phyloP scores from a whole-genome alignment of 2,113 vertebrate species.

The Albula glossodonta region DNA sequence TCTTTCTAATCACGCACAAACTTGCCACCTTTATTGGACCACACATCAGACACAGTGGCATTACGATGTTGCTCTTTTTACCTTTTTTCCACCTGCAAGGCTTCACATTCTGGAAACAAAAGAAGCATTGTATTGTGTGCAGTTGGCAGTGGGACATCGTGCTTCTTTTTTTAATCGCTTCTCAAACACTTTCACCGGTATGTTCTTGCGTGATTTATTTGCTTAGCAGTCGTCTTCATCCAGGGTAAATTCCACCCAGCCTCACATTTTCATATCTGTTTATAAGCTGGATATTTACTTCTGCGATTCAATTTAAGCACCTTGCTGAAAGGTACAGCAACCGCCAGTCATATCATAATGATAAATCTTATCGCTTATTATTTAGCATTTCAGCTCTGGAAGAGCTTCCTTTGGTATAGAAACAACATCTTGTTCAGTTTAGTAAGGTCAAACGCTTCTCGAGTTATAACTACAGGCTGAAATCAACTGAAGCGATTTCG shows the following conservation, averaged over 20 bases:
- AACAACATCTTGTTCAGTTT: not conserved
- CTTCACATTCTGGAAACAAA: not conserved
- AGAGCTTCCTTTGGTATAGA: not conserved
- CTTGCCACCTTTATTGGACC: slow-evolving; percentile 4
- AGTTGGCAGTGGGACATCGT: not conserved
- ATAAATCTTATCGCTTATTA: not conserved
- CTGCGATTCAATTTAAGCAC: not conserved
- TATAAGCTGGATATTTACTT: not conserved
- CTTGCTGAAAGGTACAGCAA: not conserved
- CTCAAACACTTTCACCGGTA: not conserved
- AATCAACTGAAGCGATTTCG: too few relatives aligned
- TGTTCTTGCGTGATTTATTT: not conserved
- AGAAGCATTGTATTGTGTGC: not conserved
- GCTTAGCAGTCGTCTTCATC: not conserved
- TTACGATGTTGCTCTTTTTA: not conserved
- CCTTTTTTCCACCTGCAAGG: not conserved
- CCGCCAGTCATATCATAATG: not conserved
- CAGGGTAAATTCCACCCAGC: not conserved
- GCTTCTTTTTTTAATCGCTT: not conserved
- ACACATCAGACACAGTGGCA: slow-evolving; percentile 13
- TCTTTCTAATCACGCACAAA: slow-evolving; percentile 4
- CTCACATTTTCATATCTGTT: not conserved
- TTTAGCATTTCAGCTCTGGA: not conserved
- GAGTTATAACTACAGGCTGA: too few relatives aligned
- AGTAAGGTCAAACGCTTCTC: too few relatives aligned